These are phyloP conservation scores for Caenorhabditis afra DNA, from an alignment of 2,888 invertebrate genomes.

Conservation along the genomic window DNA sequence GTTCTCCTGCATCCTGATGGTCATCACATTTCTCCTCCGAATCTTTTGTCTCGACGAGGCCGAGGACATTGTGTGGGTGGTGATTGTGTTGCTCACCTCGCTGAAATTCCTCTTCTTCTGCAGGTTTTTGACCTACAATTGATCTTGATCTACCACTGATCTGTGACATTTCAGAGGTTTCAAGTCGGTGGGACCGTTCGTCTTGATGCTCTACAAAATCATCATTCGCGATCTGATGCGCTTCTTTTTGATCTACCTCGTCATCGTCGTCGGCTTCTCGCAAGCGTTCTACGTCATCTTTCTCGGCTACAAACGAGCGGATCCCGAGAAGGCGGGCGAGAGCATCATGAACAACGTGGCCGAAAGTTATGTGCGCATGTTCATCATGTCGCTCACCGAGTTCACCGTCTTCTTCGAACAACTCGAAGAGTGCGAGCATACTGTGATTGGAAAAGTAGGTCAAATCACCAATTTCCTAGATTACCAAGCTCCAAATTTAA, in stretches of 20 bases:
- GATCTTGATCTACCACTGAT: neutral
- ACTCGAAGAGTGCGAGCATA: constrained; percentile 88
- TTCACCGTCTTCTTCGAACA: constrained; percentile 94
- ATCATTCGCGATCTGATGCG: constrained; percentile 96
- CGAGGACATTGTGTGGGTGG: constrained; percentile 93
- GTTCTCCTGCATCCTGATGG: constrained; percentile 91
- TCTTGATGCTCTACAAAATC: constrained; percentile 99
- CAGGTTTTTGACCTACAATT: constrained; percentile 84
- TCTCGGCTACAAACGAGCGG: constrained; percentile 73
- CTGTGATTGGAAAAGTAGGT: constrained; percentile 83
- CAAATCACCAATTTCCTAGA: neutral
- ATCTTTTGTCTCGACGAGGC: constrained; percentile 88
- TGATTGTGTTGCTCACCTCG: constrained; percentile 95
- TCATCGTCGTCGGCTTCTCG: constrained; percentile 97
- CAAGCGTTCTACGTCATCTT: constrained; percentile 85
- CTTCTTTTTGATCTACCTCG: constrained; percentile 95
- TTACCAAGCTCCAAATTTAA: neutral
- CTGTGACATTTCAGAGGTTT: constrained; percentile 87
- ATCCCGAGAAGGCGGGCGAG: constrained; percentile 44
- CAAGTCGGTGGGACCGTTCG: constrained; percentile 98
- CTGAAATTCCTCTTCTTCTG: constrained; percentile 98
- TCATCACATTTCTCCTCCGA: constrained; percentile 89
- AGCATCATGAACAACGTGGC: constrained; percentile 85
- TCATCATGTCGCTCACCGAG: constrained; percentile 96
- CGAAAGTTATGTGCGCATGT: constrained; percentile 91